A percentile compares a stretch with the other conserved stretches of the same genome.
phyloP scores from a whole-genome alignment of 2,888 invertebrate genomes.

The Drosophila stalkeri region DNA sequence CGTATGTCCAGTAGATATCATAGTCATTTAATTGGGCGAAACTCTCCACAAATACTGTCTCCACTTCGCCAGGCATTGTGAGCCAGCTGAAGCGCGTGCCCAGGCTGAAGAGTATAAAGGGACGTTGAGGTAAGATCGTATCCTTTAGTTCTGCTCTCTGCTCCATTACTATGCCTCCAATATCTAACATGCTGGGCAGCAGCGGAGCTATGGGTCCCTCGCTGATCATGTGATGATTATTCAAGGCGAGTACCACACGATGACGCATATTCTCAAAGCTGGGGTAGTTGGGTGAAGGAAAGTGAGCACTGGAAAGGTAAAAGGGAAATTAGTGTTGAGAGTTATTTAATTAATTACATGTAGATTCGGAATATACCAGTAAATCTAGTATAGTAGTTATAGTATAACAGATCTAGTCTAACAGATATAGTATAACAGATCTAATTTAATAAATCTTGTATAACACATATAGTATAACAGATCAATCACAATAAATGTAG shows the following conservation, averaged over 20 bases:
- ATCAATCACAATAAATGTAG: too few species aligned
- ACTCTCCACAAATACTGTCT: constrained; percentile 37
- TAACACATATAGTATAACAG: too few species aligned
- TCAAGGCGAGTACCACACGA: constrained; percentile 75
- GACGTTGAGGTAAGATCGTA: constrained; percentile 42
- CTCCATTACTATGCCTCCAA: constrained; percentile 80
- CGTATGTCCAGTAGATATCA: constrained; percentile 72
- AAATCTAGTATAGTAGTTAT: too few species aligned
- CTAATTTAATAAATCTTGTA: too few species aligned
- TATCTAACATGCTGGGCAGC: constrained; percentile 77
- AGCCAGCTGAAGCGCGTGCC: constrained; percentile 71
- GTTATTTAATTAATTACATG: not conserved
- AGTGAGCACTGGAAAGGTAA: constrained; percentile 58
- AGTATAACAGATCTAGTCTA: not conserved
- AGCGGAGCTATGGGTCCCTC: constrained; percentile 78
- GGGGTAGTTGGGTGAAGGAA: constrained; percentile 70
- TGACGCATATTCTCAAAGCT: constrained; percentile 62
- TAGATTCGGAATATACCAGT: not conserved
- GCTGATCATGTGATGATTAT: constrained; percentile 79
- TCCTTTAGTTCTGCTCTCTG: constrained; percentile 20
- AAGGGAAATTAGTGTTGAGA: not conserved
- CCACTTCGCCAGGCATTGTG: constrained; percentile 15
- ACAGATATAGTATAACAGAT: too few species aligned
- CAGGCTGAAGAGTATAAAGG: constrained; percentile 64
- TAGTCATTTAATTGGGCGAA: constrained; percentile 53